These are phyloP conservation scores for Cotesia typhae DNA, from an alignment of 1,140 invertebrate genomes.

Conservation along the genomic window DNA sequence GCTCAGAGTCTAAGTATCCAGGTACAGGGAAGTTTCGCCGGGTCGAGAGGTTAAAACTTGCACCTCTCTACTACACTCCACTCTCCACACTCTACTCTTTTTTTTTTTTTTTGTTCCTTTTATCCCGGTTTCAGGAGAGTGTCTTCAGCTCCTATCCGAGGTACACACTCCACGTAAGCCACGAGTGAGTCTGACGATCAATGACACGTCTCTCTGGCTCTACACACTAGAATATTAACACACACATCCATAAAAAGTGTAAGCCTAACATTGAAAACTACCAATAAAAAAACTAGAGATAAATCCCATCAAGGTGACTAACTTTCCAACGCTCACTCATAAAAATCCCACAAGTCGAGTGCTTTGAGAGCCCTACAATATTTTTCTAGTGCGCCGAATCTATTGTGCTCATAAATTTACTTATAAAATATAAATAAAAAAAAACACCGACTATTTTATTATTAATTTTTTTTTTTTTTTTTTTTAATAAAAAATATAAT, in stretches of 20 bases:
- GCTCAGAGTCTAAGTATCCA: conserved; percentile 20
- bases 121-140: neutral
- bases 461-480: neutral
- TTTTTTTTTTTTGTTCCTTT: conserved; percentile 1
- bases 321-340: neutral
- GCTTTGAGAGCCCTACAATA: neutral
- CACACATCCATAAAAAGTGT: neutral
- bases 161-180: neutral
- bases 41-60: conserved; percentile 3
- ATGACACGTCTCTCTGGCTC: neutral
- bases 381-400: neutral
- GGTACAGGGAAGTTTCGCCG: neutral
- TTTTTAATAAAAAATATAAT: no score
- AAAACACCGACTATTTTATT: neutral
- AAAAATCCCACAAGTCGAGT: conserved; percentile 10
- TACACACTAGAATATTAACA: neutral
- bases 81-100: conserved; percentile 20
- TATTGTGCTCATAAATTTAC: conserved; percentile 1
- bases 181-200: neutral
- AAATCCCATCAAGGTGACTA: conserved; percentile 12
- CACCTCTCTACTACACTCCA: conserved; percentile 16
- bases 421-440: neutral
- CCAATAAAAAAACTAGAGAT: neutral
- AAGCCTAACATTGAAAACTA: no score
- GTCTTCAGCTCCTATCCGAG: neutral